These are phyloP conservation scores for Drosophila greeni DNA, from an alignment of 2,888 invertebrate species.

Conservation along the genomic window DNA sequence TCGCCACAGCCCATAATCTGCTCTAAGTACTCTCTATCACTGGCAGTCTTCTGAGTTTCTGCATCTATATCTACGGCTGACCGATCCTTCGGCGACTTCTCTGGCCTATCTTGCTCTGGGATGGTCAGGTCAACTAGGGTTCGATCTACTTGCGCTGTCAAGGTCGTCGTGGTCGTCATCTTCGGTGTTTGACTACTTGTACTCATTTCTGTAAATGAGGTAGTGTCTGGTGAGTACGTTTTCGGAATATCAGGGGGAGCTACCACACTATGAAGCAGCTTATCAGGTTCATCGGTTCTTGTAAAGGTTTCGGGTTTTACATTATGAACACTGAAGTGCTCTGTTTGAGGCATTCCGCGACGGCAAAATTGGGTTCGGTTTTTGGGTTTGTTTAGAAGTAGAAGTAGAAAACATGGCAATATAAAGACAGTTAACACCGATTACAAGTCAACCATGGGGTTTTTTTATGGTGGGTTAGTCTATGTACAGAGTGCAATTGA, in stretches of 20 bases:
- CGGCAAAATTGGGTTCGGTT: conserved; percentile 32
- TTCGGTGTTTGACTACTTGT: conserved; percentile 73
- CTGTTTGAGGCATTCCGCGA: conserved; percentile 66
- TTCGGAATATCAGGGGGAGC: conserved; percentile 51
- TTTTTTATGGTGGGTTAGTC: conserved; percentile 56
- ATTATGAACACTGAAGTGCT: conserved; percentile 78
- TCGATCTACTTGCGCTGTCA: conserved; percentile 54
- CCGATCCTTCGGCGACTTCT: conserved; percentile 8
- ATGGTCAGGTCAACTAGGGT: conserved; percentile 56
- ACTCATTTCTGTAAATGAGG: conserved; percentile 78
- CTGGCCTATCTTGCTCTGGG: conserved; percentile 5
- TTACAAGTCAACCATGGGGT: conserved; percentile 46
- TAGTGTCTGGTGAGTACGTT: conserved; percentile 73
- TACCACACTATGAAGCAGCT: conserved; percentile 72
- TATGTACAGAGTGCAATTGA: conserved; percentile 65
- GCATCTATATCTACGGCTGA: conserved; percentile 14
- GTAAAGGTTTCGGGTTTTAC: conserved; percentile 68
- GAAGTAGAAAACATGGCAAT: conserved; percentile 68
- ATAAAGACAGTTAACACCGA: conserved; percentile 72
- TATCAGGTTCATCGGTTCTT: conserved; percentile 74
- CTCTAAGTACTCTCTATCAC: conserved; percentile 69
- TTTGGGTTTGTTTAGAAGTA: conserved; percentile 27
- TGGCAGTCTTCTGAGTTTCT: conserved; percentile 39
- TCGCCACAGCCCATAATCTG: conserved; percentile 79
- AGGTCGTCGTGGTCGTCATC: conserved; percentile 52